Evolutionary conservation across 1,140 invertebrate genomes (phyloP), one percentile per base, ranked within the genome.

Genomic region (Teleopsis dalmanni): DNA sequence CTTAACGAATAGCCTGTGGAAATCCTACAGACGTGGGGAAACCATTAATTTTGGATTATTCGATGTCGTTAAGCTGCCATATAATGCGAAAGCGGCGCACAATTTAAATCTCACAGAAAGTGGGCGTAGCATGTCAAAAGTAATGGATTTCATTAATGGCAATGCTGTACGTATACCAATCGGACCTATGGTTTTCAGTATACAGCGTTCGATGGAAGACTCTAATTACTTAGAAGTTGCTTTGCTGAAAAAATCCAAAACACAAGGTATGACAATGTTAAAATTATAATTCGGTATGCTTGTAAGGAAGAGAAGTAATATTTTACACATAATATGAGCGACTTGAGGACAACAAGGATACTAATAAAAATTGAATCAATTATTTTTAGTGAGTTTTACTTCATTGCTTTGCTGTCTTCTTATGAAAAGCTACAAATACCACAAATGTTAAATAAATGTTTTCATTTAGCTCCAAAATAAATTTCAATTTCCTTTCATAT

Each of bases 181-280:
- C 14, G 68, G 67, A 0, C 63, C 65, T 8, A 65, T 70, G 63
- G 62, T 69, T 7, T 67, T 71, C 19, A 71, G 65, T 53, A 59
- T 71, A 8, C 68, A 71, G 54, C 58, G 65, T 4, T 59, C 67
- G n/a, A 61, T 65, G 37, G 62, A 71, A 16, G 63, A 70, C 42
- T 58, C 55, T 42, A 62, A 71, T 34, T 71, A 70, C 29, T 59
- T 71, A 29, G 68, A 71, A 55, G 57, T 71, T 52, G 65, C 68
- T 4, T 49, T 71, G 22, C 48, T 67, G 16, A 71, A 71, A 42
- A 65, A 65, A 51, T 56, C 63, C 6, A 48, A 56, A 47, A 53
- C 56, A 22, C 64, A 60, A 50, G 52, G 56, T 44, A 52, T 7
- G 27, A 13, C 7, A 8, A 29, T 7, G 27, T 29, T 29, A 29